Conservation (phyloP, 2,113 vertebrate genomes). For the Python bivittatus region DNA sequence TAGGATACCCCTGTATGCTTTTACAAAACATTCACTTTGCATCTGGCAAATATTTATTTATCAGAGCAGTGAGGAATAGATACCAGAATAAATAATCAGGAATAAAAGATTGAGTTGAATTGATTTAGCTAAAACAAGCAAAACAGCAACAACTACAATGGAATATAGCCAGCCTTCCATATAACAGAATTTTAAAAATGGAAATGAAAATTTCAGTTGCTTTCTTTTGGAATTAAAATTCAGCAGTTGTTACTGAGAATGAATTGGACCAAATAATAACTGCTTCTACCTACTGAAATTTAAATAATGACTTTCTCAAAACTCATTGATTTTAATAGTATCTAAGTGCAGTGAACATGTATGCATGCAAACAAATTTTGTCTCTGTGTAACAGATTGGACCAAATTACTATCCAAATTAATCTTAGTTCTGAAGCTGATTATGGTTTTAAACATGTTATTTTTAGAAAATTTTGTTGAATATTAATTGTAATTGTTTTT, state of each 20-base stretch:
- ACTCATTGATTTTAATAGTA: background rate
- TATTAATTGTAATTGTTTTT: background rate
- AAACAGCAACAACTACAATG: background rate
- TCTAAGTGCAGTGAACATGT: background rate
- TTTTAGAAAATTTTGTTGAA: background rate
- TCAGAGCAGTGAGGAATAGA: background rate
- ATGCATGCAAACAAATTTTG: background rate
- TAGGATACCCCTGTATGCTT: background rate
- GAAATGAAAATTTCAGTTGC: background rate
- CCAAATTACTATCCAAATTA: background rate
- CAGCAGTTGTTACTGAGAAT: background rate
- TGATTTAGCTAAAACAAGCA: background rate
- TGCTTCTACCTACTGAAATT: background rate
- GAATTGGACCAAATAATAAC: background rate
- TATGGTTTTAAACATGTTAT: background rate
- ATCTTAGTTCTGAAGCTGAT: background rate
- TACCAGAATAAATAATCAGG: background rate
- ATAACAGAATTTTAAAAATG: background rate
- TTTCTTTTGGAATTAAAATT: background rate
- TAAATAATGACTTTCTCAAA: background rate
- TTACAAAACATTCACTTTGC: background rate
- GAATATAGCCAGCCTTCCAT: background rate
- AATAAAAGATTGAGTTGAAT: background rate
- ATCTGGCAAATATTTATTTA: background rate
- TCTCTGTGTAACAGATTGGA: background rate